A percentile compares a stretch with the other conserved stretches of the same genome.
These are phyloP conservation scores for Seira ritae DNA, from an alignment of 2,888 invertebrate genomes.

Conservation along the genomic window DNA sequence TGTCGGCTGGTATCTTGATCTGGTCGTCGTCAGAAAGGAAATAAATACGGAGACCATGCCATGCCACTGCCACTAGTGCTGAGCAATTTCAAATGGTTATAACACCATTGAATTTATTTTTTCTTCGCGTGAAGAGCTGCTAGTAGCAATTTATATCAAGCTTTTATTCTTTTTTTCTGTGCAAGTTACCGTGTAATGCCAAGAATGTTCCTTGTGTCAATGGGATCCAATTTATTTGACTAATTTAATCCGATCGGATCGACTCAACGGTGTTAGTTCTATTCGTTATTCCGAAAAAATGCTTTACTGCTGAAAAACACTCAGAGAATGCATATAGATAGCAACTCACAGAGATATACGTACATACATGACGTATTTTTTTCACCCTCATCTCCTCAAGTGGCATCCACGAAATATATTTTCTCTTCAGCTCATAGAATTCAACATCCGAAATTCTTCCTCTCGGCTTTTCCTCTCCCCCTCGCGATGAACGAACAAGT, in stretches of 20 bases:
- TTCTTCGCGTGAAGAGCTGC: conserved; percentile 1
- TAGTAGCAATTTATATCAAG: conserved; percentile 15
- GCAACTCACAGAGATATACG: too few relatives aligned
- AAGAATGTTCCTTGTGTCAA: conserved; percentile 72
- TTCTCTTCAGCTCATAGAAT: not conserved
- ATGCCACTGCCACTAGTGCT: too few relatives aligned
- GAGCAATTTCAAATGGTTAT: too few relatives aligned
- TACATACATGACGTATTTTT: not conserved
- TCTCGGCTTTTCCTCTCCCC: conserved; percentile 30
- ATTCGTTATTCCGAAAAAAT: not conserved
- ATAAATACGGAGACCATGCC: conserved; percentile 7
- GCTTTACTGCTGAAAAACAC: too few relatives aligned
- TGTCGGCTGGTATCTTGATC: too few relatives aligned
- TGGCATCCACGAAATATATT: conserved; percentile 33
- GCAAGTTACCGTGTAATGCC: conserved; percentile 72
- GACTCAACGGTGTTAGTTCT: conserved; percentile 66
- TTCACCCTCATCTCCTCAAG: conserved; percentile 49
- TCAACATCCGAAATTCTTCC: not conserved
- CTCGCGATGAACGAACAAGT: not conserved
- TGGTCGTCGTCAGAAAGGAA: conserved; percentile 25
- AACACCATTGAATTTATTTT: too few relatives aligned
- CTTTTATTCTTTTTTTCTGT: conserved; percentile 40
- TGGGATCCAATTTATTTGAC: conserved; percentile 74
- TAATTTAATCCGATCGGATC: conserved; percentile 73
- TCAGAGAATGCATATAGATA: too few relatives aligned